These are phyloP conservation scores for Osmoderma eremita DNA, from an alignment of 2,888 invertebrate species.

Conservation along the genomic window DNA sequence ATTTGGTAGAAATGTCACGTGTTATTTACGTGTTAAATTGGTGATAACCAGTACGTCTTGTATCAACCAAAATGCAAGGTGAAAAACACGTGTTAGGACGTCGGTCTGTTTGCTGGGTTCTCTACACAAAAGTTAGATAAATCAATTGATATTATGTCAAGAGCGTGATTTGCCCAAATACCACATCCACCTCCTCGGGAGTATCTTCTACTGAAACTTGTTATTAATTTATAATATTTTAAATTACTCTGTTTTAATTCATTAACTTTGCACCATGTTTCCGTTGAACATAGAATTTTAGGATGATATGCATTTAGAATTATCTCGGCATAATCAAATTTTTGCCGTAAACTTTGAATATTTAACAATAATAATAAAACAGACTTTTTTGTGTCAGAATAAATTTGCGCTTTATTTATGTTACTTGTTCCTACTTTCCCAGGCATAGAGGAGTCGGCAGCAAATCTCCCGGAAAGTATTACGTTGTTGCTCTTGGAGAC, in stretches of 20 bases:
- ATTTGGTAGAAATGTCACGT: too few species aligned
- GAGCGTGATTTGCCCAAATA: not conserved
- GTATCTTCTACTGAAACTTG: not conserved
- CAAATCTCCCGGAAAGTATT: too few species aligned
- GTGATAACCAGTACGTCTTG: too few species aligned
- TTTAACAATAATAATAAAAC: conserved; percentile 4
- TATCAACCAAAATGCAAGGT: too few species aligned
- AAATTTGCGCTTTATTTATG: too few species aligned
- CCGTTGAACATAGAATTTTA: not conserved
- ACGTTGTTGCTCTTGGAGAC: too few species aligned
- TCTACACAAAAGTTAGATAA: conserved; percentile 6
- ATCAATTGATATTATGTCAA: not conserved
- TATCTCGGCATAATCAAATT: not conserved
- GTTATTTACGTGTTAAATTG: too few species aligned
- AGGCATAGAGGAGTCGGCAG: too few species aligned
- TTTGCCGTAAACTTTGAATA: not conserved
- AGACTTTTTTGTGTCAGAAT: not conserved
- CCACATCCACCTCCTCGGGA: conserved; percentile 1
- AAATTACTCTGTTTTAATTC: not conserved
- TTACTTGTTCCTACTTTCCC: too few species aligned
- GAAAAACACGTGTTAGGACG: too few species aligned
- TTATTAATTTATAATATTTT: not conserved
- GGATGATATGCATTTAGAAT: not conserved
- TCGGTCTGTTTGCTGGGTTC: too few species aligned
- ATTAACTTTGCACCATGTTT: not conserved